Evolutionary conservation across 2,888 invertebrate species (phyloP).

Genomic region (Chrysopilus asiliformis): DNA sequence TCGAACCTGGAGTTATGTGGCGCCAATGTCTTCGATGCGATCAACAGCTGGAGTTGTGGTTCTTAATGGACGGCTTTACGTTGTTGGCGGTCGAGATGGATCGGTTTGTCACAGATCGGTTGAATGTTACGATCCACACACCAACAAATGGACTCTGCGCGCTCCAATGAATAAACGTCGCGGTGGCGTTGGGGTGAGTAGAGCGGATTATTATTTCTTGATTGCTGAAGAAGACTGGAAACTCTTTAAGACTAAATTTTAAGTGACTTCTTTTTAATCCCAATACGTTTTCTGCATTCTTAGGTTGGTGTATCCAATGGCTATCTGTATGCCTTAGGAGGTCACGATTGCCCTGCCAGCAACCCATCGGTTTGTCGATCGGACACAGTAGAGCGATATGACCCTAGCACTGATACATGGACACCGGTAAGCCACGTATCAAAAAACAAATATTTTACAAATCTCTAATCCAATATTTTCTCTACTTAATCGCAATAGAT

Average conservation of each 20-base stretch:
- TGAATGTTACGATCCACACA: constrained; percentile 69
- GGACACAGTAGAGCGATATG: constrained; percentile 80
- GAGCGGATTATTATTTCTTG: constrained; percentile 1
- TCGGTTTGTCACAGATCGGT: constrained; percentile 81
- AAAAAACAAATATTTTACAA: background rate
- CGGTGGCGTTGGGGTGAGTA: constrained; percentile 73
- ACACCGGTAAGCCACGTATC: constrained; percentile 41
- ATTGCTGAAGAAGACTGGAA: background rate
- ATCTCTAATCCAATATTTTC: background rate
- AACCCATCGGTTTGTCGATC: constrained; percentile 71
- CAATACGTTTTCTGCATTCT: background rate
- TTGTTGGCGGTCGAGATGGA: constrained; percentile 86
- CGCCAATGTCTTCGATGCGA: constrained; percentile 78
- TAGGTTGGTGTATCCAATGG: constrained; percentile 72
- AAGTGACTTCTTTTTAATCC: background rate
- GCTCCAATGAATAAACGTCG: constrained; percentile 77
- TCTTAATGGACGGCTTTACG: constrained; percentile 70
- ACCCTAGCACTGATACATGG: constrained; percentile 72
- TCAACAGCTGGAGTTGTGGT: constrained; percentile 81
- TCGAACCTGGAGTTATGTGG: constrained; percentile 78
- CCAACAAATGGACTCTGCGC: constrained; percentile 64
- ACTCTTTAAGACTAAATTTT: too few relatives aligned
- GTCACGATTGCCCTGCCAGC: constrained; percentile 85
- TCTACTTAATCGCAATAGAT: constrained; percentile 30
- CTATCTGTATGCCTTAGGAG: constrained; percentile 81